Evolutionary conservation across 2,797 vertebrate genomes (phyloP).

Genomic region (Loris lydekkerianus): DNA sequence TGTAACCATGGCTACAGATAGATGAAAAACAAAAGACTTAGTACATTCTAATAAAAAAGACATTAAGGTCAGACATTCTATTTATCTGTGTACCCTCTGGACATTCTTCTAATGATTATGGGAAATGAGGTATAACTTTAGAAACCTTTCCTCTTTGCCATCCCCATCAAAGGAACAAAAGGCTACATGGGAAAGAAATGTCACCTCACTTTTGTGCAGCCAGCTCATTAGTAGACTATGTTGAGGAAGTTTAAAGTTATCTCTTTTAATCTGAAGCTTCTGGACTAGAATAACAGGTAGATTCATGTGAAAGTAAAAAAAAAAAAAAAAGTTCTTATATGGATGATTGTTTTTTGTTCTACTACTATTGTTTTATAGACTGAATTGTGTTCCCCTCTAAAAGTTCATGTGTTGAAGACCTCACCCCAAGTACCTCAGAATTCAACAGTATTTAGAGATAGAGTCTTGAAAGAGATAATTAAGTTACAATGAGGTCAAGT

Average conservation of each 20-base stretch:
- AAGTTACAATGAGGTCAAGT: neutral
- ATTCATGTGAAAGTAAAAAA: neutral
- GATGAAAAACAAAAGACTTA: constrained; percentile 9
- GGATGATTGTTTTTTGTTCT: neutral
- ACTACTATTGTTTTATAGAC: neutral
- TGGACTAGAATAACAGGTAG: neutral
- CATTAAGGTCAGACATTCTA: neutral
- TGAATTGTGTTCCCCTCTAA: neutral
- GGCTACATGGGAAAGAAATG: neutral
- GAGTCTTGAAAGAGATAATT: neutral
- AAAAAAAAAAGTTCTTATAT: neutral
- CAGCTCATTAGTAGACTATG: neutral
- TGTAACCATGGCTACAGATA: constrained; percentile 3
- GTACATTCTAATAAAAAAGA: neutral
- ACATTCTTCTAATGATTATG: neutral
- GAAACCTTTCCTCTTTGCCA: neutral
- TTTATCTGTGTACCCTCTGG: neutral
- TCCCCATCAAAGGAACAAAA: neutral
- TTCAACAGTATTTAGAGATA: neutral
- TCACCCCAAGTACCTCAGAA: neutral
- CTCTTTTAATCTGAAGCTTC: constrained; percentile 13
- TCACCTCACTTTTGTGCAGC: neutral
- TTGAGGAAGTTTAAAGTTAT: neutral
- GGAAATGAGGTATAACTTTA: neutral
- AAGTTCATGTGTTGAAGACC: neutral